These are phyloP conservation scores for Zygogramma bicolorata DNA, from an alignment of 2,888 invertebrate genomes.

Conservation along the genomic window DNA sequence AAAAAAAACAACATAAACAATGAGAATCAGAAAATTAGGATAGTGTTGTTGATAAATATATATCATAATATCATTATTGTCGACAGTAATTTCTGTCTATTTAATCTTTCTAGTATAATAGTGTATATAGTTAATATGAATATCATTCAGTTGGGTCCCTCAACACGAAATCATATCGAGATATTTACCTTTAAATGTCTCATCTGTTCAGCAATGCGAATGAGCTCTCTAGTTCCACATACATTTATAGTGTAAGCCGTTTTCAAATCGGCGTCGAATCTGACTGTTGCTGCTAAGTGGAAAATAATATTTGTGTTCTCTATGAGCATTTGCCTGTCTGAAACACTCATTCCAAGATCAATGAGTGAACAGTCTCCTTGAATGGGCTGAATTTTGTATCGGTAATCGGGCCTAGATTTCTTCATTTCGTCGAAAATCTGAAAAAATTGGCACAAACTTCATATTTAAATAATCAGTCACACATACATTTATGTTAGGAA, in stretches of 20 bases:
- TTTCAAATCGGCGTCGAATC: constrained; percentile 79
- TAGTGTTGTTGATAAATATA: no score
- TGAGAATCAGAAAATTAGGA: no score
- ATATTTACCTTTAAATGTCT: constrained; percentile 72
- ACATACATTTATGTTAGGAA: no score
- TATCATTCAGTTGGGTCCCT: neutral
- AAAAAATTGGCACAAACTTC: neutral
- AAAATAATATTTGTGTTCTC: constrained; percentile 75
- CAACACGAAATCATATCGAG: no score
- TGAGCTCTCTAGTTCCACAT: constrained; percentile 73
- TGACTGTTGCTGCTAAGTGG: constrained; percentile 82
- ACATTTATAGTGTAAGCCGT: constrained; percentile 78
- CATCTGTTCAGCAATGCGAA: constrained; percentile 76
- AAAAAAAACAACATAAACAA: no score
- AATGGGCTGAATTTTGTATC: constrained; percentile 77
- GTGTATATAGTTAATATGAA: no score
- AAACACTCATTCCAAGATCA: constrained; percentile 68
- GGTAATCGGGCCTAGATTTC: constrained; percentile 69
- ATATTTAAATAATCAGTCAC: no score
- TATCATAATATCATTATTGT: no score
- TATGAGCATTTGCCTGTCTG: constrained; percentile 53
- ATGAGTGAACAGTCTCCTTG: constrained; percentile 76
- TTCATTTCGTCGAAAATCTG: constrained; percentile 70
- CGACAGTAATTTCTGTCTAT: no score
- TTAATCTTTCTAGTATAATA: no score